Conservation (phyloP, 2,113 vertebrate species). For the Callorhinus ursinus region DNA sequence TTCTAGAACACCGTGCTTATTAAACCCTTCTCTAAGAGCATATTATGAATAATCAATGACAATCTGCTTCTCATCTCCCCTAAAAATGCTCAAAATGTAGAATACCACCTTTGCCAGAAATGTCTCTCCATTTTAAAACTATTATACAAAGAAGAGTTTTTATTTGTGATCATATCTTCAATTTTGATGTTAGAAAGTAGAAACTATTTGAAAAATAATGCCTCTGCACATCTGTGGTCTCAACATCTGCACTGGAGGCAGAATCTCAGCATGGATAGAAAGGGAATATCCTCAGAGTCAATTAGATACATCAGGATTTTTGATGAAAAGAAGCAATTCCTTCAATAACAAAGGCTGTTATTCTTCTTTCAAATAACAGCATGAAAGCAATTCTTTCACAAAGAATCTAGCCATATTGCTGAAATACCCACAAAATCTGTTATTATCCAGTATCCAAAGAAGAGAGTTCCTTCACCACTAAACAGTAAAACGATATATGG, state of each 20-base stretch:
- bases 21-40: constrained; percentile 63
- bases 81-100: constrained; percentile 1
- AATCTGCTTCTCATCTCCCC: constrained; percentile 4
- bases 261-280: constrained; percentile 19
- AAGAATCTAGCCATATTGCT: constrained; percentile 44
- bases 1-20: constrained; percentile 52
- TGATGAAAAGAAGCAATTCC: constrained; percentile 57
- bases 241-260: constrained; percentile 11
- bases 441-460: constrained; percentile 41
- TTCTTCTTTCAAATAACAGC: constrained; percentile 67
- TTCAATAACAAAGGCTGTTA: constrained; percentile 67
- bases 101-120: constrained; percentile 44
- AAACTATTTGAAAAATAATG: constrained; percentile 45
- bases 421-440: constrained; percentile 54
- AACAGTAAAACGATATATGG: background rate
- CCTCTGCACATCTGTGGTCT: background rate
- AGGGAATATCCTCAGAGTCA: constrained; percentile 41
- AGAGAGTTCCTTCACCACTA: background rate
- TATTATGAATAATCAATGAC: constrained; percentile 37
- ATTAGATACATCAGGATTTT: constrained; percentile 27
- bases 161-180: background rate
- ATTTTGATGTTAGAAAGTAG: constrained; percentile 14
- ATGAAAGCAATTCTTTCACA: constrained; percentile 55
- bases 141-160: background rate
- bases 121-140: background rate